phyloP scores from a whole-genome alignment of 2,113 vertebrate species.

The Erythrolamprus reginae region DNA sequence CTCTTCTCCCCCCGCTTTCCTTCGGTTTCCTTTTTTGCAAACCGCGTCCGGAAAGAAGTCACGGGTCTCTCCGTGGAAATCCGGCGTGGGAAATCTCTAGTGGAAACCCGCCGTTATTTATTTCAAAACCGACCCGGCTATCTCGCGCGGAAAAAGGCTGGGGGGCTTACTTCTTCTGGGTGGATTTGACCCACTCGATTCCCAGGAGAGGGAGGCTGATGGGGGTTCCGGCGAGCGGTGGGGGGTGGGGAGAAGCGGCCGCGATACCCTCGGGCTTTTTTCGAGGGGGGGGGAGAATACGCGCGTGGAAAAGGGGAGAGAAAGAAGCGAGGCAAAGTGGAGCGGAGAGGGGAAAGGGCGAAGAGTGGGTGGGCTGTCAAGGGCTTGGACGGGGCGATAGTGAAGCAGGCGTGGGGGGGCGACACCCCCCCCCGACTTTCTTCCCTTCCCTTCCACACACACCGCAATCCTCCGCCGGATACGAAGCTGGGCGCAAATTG shows the following conservation, averaged over 20 bases:
- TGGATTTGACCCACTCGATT: slow-evolving; percentile 67
- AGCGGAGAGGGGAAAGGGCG: not conserved
- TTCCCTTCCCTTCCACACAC: too few relatives aligned
- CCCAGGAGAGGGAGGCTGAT: slow-evolving; percentile 58
- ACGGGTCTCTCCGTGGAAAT: slow-evolving; percentile 69
- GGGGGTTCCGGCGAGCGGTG: slow-evolving; percentile 21
- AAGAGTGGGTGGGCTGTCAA: not conserved
- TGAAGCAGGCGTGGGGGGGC: not conserved
- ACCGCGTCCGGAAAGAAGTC: too few relatives aligned
- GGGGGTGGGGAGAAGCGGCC: slow-evolving; percentile 49
- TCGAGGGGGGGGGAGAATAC: not conserved
- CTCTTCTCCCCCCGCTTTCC: too few relatives aligned
- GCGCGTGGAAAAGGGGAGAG: not conserved
- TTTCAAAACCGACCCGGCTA: too few relatives aligned
- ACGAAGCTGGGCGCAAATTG: not conserved
- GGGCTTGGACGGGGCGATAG: not conserved
- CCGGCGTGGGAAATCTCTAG: too few relatives aligned
- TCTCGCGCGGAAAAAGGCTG: slow-evolving; percentile 69
- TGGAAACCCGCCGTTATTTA: too few relatives aligned
- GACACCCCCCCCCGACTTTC: not conserved
- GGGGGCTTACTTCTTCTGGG: slow-evolving; percentile 59
- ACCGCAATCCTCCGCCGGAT: not conserved
- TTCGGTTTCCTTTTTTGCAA: too few relatives aligned
- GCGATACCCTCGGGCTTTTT: not conserved
- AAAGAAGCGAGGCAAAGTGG: not conserved